These are phyloP conservation scores for Scaptomyza reducta DNA, from an alignment of 2,888 invertebrate genomes.

Conservation along the genomic window DNA sequence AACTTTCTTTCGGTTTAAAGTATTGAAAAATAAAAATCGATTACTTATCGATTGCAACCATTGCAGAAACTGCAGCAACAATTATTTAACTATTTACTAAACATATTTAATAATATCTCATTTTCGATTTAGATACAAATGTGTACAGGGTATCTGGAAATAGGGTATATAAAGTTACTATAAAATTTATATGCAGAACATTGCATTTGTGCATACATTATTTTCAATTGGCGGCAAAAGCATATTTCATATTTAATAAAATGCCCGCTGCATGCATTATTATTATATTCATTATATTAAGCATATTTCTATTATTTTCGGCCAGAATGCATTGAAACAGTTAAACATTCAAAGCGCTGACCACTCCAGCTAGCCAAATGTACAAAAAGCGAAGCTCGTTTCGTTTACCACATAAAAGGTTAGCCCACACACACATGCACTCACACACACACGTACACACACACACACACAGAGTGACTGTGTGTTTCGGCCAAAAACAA, in stretches of 20 bases:
- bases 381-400: slow-evolving; percentile 69
- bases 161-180: no score
- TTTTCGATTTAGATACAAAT: no score
- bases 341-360: slow-evolving; percentile 58
- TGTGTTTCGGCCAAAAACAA: slow-evolving; percentile 45
- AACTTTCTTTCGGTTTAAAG: background rate
- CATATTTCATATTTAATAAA: slow-evolving; percentile 75
- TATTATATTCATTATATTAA: slow-evolving; percentile 70
- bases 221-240: slow-evolving; percentile 56
- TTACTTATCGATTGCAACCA: background rate
- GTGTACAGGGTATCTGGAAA: background rate
- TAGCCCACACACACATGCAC: slow-evolving; percentile 51
- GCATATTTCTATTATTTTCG: slow-evolving; percentile 67
- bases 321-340: slow-evolving; percentile 49
- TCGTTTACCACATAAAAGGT: slow-evolving; percentile 70
- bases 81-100: no score
- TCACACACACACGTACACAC: slow-evolving; percentile 15
- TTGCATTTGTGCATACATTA: slow-evolving; percentile 36
- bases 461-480: slow-evolving; percentile 8
- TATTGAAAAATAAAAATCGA: background rate
- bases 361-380: slow-evolving; percentile 55
- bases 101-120: no score
- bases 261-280: slow-evolving; percentile 63
- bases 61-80: background rate
- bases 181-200: background rate